Conservation (phyloP, 2,797 vertebrate species). For the Menidia menidia region DNA sequence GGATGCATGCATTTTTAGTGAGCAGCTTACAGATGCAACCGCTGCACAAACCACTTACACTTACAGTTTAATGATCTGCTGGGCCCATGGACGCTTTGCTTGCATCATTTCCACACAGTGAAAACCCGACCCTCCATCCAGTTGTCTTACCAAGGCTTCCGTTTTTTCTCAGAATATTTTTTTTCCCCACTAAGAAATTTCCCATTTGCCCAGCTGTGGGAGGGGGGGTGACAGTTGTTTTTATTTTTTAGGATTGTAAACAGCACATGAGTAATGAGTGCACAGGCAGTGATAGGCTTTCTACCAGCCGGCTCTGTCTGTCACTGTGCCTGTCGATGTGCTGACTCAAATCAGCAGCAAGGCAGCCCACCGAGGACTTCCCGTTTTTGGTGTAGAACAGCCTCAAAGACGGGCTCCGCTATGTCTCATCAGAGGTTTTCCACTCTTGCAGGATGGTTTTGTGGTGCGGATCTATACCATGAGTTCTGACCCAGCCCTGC, state of each 20-base stretch:
- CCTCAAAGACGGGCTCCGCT: not conserved
- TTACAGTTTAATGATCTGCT: constrained; percentile 19
- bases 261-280: constrained; percentile 4
- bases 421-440: constrained; percentile 16
- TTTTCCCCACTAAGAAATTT: constrained; percentile 11
- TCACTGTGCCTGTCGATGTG: too few relatives aligned
- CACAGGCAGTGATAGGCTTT: constrained; percentile 4
- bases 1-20: constrained; percentile 30
- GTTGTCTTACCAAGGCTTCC: constrained; percentile 14
- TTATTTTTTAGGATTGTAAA: not conserved
- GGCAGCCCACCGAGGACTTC: not conserved
- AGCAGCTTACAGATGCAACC: constrained; percentile 18
- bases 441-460: constrained; percentile 91
- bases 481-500: constrained; percentile 93
- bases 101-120: constrained; percentile 34
- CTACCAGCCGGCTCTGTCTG: not conserved
- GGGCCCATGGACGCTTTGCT: constrained; percentile 29
- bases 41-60: constrained; percentile 9
- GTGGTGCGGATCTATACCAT: constrained; percentile 98
- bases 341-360: not conserved
- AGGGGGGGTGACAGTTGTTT: too few relatives aligned
- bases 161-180: not conserved
- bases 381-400: not conserved
- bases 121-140: constrained; percentile 29
- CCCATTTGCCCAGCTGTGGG: constrained; percentile 9